A percentile compares a stretch with the other conserved stretches of the same genome.
Conservation (phyloP, 2,113 vertebrate genomes). For the Oriolus oriolus region DNA sequence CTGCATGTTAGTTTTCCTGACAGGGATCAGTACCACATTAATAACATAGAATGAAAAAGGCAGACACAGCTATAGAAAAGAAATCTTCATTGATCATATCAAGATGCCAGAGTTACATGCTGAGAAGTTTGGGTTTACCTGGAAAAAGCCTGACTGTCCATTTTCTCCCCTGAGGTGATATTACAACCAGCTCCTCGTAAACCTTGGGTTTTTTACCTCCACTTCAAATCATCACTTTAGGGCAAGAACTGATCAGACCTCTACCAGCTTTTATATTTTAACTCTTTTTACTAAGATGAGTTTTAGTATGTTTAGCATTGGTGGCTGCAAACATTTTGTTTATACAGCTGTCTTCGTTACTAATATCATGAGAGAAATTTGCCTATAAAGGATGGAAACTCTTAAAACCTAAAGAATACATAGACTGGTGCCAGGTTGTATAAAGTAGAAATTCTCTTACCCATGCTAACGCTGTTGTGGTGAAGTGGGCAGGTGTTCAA, state of each 20-base stretch:
- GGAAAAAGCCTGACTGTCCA: neutral
- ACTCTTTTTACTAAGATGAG: neutral
- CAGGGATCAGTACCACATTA: neutral
- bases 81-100: neutral
- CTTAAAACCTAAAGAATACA: neutral
- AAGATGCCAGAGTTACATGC: neutral
- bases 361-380: neutral
- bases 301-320: neutral
- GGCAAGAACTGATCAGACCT: neutral
- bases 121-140: neutral
- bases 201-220: neutral
- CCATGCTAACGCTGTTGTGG: rapidly evolving
- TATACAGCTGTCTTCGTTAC: neutral
- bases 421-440: neutral
- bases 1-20: neutral
- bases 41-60: neutral
- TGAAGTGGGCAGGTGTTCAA: neutral
- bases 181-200: neutral
- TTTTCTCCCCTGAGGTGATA: neutral
- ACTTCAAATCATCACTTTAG: neutral
- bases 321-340: neutral
- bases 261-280: neutral
- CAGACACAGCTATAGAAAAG: neutral
- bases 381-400: neutral
- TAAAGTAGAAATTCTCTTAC: neutral